Evolutionary conservation across 1,140 invertebrate genomes (phyloP).

Genomic region (Lepidostoma basale): DNA sequence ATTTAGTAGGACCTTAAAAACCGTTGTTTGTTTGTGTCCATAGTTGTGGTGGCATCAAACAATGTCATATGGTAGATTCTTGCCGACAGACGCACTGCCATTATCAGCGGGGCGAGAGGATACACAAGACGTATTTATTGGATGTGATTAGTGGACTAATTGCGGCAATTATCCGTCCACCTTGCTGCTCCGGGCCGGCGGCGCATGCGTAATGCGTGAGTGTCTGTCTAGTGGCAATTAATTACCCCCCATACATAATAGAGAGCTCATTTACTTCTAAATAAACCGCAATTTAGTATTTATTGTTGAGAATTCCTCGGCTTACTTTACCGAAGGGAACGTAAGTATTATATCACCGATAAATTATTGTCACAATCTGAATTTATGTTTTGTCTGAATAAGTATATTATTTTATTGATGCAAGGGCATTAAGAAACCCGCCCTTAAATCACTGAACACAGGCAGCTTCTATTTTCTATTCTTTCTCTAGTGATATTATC

Average conservation of each 20-base stretch:
- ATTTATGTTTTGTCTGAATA: too few species aligned
- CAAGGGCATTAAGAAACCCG: too few species aligned
- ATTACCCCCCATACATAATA: not conserved
- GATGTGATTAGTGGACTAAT: slow-evolving; percentile 1
- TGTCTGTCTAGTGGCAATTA: not conserved
- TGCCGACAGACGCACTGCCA: not conserved
- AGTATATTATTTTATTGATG: too few species aligned
- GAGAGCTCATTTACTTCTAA: not conserved
- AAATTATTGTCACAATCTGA: too few species aligned
- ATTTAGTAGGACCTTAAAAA: too few species aligned
- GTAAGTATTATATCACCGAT: too few species aligned
- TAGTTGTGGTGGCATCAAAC: not conserved
- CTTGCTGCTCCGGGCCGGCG: not conserved
- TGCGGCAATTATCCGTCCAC: slow-evolving; percentile 9
- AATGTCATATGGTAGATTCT: not conserved
- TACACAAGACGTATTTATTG: not conserved
- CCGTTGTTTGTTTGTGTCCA: too few species aligned
- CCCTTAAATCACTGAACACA: too few species aligned
- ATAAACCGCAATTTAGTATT: not conserved
- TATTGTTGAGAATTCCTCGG: too few species aligned
- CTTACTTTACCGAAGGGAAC: too few species aligned
- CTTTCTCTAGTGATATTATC: too few species aligned
- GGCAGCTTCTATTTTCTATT: too few species aligned
- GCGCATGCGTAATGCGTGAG: not conserved
- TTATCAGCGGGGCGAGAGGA: not conserved